phyloP scores from a whole-genome alignment of 2,113 vertebrate species.

The Eurypyga helias region DNA sequence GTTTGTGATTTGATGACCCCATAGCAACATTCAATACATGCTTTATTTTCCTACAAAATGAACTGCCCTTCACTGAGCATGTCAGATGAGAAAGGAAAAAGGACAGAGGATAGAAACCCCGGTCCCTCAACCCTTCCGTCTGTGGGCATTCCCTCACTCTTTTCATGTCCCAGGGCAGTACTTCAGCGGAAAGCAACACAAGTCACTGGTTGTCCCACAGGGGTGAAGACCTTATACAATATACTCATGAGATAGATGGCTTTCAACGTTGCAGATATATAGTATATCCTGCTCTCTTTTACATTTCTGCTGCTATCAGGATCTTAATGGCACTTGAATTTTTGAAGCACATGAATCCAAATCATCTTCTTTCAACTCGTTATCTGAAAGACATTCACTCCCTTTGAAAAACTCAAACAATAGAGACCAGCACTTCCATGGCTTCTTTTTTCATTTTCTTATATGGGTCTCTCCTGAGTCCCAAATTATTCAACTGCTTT shows the following conservation, averaged over 20 bases:
- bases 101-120: not conserved
- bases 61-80: not conserved
- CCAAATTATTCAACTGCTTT: conserved; percentile 63
- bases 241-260: not conserved
- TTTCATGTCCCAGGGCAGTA: not conserved
- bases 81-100: not conserved
- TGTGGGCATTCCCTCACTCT: not conserved
- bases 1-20: not conserved
- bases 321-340: conserved; percentile 8
- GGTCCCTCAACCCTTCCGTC: not conserved
- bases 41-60: not conserved
- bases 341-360: conserved; percentile 36
- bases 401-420: conserved; percentile 26
- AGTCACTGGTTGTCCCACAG: not conserved
- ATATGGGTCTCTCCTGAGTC: not conserved
- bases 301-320: not conserved
- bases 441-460: conserved; percentile 9
- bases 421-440: not conserved
- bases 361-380: conserved; percentile 45
- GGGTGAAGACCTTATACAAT: not conserved
- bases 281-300: not conserved
- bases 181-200: conserved; percentile 6
- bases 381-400: conserved; percentile 26
- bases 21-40: not conserved
- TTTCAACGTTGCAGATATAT: not conserved